Conservation (phyloP, 2,113 vertebrate species). For the Acanthisitta chloris region DNA sequence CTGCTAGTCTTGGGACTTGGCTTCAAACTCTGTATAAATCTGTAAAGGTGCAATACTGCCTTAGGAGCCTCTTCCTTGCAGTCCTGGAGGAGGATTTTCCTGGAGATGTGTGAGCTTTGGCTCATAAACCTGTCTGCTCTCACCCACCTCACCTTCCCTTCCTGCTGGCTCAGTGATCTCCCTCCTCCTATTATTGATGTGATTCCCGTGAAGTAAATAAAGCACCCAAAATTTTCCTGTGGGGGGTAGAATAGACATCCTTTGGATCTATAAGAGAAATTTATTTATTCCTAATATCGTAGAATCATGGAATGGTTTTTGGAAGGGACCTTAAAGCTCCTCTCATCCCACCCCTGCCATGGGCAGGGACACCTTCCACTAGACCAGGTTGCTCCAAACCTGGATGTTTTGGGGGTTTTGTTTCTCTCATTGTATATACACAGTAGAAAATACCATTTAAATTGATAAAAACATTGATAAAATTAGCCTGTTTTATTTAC, state of each 20-base stretch:
- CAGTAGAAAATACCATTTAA: not conserved
- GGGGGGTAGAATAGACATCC: not conserved
- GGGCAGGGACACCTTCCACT: not conserved
- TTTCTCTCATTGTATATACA: not conserved
- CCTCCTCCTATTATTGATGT: rapidly evolving
- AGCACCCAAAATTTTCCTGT: not conserved
- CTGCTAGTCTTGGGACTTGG: not conserved
- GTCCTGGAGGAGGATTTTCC: not conserved
- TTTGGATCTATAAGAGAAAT: not conserved
- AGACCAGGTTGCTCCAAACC: not conserved
- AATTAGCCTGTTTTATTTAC: not conserved
- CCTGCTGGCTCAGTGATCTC: not conserved
- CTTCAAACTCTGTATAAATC: conserved; percentile 46
- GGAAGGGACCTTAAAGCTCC: not conserved
- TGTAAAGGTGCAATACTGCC: not conserved
- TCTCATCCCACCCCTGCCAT: not conserved
- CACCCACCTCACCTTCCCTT: not conserved
- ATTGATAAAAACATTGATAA: not conserved
- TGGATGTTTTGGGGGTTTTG: not conserved
- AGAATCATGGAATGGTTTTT: not conserved
- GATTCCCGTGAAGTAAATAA: not conserved
- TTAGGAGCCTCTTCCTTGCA: not conserved
- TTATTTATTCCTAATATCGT: rapidly evolving
- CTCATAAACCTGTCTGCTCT: not conserved
- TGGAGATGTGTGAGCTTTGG: not conserved